phyloP scores from a whole-genome alignment of 2,797 vertebrate genomes.

The Acridotheres tristis region DNA sequence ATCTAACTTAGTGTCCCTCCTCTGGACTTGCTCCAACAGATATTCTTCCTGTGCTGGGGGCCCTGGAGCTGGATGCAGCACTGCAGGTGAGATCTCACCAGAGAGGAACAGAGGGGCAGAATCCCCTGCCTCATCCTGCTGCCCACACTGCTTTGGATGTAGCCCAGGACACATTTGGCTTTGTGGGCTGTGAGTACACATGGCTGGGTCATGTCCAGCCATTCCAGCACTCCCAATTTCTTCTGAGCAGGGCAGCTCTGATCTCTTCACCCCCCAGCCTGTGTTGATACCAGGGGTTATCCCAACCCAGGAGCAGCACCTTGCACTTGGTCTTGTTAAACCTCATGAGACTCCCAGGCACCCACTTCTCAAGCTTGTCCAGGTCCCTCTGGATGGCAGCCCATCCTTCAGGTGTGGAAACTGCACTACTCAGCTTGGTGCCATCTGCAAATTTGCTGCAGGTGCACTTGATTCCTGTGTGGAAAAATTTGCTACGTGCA shows the following conservation, averaged over 20 bases:
- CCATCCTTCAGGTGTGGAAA: not conserved
- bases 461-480: not conserved
- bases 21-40: not conserved
- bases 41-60: not conserved
- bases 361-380: not conserved
- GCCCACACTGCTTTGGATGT: rapidly evolving
- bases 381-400: not conserved
- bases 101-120: not conserved
- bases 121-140: not conserved
- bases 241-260: not conserved
- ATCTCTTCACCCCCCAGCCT: not conserved
- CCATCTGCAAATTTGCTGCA: not conserved
- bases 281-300: rapidly evolving
- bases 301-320: not conserved
- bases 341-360: not conserved
- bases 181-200: not conserved
- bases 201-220: not conserved
- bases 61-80: rapidly evolving
- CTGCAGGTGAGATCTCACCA: not conserved
- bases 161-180: not conserved
- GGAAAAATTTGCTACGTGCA: not conserved
- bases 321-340: not conserved
- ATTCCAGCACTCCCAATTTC: not conserved
- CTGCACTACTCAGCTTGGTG: not conserved
- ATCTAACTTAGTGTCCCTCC: not conserved